Evolutionary conservation across 2,113 vertebrate genomes (phyloP).

Genomic region (Colistium nudipinnis): DNA sequence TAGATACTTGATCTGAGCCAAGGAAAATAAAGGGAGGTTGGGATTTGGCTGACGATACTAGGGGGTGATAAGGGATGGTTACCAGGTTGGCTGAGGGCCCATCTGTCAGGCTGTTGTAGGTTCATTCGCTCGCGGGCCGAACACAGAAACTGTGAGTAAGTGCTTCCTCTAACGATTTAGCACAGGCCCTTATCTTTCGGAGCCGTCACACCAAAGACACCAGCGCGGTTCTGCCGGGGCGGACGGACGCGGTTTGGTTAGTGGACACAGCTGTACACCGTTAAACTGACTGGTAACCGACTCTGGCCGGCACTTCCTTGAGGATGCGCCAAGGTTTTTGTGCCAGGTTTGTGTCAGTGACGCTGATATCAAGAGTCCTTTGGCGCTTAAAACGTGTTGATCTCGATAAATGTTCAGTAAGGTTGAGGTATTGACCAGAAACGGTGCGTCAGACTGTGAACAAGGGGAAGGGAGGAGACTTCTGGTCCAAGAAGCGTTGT

Average conservation of each 20-base stretch:
- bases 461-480: neutral
- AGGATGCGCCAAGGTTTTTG: constrained; percentile 1
- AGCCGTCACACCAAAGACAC: constrained; percentile 8
- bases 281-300: neutral
- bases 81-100: constrained; percentile 18
- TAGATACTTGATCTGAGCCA: constrained; percentile 40
- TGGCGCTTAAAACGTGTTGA: neutral
- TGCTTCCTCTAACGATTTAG: constrained; percentile 13
- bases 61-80: constrained; percentile 37
- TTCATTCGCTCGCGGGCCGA: neutral
- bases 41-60: constrained; percentile 45
- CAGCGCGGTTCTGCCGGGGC: neutral
- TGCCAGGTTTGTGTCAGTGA: neutral
- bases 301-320: neutral
- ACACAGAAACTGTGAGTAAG: neutral
- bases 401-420: too few species aligned
- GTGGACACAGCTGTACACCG: constrained; percentile 19
- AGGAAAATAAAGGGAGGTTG: constrained; percentile 11
- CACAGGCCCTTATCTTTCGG: constrained; percentile 19
- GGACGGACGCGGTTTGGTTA: neutral
- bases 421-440: neutral
- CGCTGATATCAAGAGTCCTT: neutral
- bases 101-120: constrained; percentile 25
- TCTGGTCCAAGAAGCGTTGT: neutral
- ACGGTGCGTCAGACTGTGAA: neutral